Evolutionary conservation across 1,140 invertebrate species (phyloP).

Genomic region (Leguminivora glycinivorella): DNA sequence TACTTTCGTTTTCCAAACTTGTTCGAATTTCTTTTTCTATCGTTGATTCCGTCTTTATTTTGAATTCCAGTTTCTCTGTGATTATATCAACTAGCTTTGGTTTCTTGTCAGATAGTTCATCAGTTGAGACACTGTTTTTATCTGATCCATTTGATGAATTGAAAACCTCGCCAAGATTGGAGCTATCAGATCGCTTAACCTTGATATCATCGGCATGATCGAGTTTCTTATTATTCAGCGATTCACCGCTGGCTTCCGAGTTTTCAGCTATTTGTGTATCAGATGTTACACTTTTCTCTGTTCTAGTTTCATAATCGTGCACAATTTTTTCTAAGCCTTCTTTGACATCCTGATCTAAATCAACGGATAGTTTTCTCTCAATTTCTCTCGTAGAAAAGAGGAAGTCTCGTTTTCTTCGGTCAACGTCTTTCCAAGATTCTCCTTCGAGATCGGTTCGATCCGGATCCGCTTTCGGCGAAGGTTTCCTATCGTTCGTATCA

Average conservation of each 20-base stretch:
- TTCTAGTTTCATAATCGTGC: slow-evolving; percentile 8
- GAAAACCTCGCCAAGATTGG: background rate
- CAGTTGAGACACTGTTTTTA: background rate
- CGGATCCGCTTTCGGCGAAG: slow-evolving; percentile 24
- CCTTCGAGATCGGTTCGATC: slow-evolving; percentile 29
- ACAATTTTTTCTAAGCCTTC: slow-evolving; percentile 18
- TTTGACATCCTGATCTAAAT: slow-evolving; percentile 20
- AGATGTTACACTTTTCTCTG: background rate
- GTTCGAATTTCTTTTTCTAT: slow-evolving; percentile 46
- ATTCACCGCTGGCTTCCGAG: background rate
- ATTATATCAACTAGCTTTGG: background rate
- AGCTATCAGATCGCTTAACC: slow-evolving; percentile 17
- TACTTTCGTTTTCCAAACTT: slow-evolving; percentile 45
- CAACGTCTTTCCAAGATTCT: slow-evolving; percentile 28
- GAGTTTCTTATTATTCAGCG: background rate
- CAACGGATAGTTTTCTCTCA: slow-evolving; percentile 22
- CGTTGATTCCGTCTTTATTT: slow-evolving; percentile 40
- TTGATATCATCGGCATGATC: slow-evolving; percentile 1
- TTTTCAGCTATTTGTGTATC: background rate
- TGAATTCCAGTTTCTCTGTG: slow-evolving; percentile 34
- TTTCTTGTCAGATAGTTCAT: background rate
- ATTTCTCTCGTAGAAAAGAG: slow-evolving; percentile 27
- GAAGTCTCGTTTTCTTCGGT: slow-evolving; percentile 41
- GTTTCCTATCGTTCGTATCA: slow-evolving; percentile 38
- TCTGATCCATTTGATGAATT: background rate